A percentile compares a stretch with the other conserved stretches of the same genome.
phyloP scores from a whole-genome alignment of 1,140 invertebrate genomes.

The Heliconius melpomene region DNA sequence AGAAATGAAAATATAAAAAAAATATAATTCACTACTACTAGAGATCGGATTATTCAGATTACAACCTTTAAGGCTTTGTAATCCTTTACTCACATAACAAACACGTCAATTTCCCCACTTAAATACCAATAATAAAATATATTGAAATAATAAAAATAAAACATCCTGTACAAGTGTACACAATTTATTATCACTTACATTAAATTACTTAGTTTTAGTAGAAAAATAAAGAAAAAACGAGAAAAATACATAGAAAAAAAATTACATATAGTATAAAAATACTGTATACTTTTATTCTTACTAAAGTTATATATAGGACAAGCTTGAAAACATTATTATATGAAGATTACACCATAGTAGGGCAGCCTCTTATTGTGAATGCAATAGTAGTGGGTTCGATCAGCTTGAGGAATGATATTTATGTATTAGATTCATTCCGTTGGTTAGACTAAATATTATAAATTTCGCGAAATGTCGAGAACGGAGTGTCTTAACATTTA shows the following conservation, averaged over 20 bases:
- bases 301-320: conserved; percentile 32
- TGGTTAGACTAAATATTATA: too few species aligned
- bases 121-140: background rate
- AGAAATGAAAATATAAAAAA: too few species aligned
- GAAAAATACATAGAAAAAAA: conserved; percentile 65
- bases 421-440: too few species aligned
- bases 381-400: too few species aligned
- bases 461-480: background rate
- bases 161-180: conserved; percentile 68
- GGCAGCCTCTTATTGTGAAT: too few species aligned
- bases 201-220: conserved; percentile 65
- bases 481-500: background rate
- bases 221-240: conserved; percentile 49
- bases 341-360: background rate
- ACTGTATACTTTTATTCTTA: conserved; percentile 49
- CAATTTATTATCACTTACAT: conserved; percentile 65
- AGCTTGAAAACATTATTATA: conserved; percentile 33
- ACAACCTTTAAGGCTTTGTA: too few species aligned
- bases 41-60: too few species aligned
- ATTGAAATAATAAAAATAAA: conserved; percentile 45
- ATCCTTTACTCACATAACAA: too few species aligned
- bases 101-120: too few species aligned
- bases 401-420: too few species aligned
- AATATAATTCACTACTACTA: too few species aligned
- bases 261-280: conserved; percentile 73